Percentiles rank a stretch among this genome's conserved stretches.
Conservation (phyloP, 2,113 vertebrate genomes). For the Atlantisia rogersi region DNA sequence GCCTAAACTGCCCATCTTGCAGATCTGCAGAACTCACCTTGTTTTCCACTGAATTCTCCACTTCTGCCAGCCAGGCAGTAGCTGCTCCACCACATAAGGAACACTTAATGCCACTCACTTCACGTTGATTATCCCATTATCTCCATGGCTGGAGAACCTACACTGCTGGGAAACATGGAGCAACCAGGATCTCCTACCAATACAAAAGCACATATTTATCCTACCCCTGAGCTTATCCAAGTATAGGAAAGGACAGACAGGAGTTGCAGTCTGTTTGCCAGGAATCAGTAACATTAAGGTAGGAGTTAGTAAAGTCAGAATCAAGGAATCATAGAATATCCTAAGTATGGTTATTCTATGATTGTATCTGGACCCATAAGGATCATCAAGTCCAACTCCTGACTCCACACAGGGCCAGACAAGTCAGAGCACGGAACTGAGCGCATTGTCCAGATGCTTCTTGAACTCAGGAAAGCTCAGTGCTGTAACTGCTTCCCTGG, state of each 20-base stretch:
- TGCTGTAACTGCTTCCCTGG: no score
- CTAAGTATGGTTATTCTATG: no score
- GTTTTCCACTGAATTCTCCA: neutral
- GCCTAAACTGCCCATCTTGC: neutral
- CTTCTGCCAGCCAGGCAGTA: neutral
- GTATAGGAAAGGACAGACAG: neutral
- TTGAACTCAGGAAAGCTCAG: no score
- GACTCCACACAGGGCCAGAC: no score
- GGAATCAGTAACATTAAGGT: neutral
- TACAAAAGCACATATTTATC: neutral
- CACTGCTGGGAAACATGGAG: neutral
- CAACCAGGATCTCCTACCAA: neutral
- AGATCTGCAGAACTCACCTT: neutral
- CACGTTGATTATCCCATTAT: neutral
- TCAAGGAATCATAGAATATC: no score
- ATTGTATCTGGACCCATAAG: no score
- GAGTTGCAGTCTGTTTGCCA: neutral
- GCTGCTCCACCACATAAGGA: neutral
- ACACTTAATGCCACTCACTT: neutral
- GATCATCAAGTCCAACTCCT: no score
- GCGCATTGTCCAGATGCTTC: no score
- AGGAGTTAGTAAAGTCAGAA: neutral
- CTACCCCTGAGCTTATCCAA: neutral
- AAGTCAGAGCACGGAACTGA: no score
- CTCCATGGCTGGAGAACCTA: neutral